Evolutionary conservation across 2,888 invertebrate species (phyloP).

Genomic region (Anarsia innoxiella): DNA sequence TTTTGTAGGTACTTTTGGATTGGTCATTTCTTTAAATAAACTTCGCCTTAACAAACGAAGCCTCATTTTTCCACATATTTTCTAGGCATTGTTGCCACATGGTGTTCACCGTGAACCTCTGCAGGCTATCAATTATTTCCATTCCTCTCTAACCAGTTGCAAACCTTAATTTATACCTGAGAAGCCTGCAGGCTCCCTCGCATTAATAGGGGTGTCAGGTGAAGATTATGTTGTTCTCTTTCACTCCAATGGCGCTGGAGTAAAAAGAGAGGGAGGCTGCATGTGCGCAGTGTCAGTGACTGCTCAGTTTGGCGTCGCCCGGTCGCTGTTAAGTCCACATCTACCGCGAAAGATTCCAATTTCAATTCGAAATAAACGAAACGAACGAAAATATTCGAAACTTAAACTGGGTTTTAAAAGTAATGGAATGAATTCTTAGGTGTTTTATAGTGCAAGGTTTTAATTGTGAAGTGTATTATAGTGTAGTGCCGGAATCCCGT

Average conservation of each 20-base stretch:
- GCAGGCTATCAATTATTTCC: slow-evolving; percentile 35
- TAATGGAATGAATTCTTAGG: slow-evolving; percentile 23
- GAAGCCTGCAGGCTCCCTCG: slow-evolving; percentile 30
- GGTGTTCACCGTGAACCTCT: slow-evolving; percentile 50
- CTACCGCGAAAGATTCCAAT: slow-evolving; percentile 19
- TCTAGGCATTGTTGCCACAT: slow-evolving; percentile 47
- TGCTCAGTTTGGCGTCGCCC: slow-evolving; percentile 50
- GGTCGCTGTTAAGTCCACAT: slow-evolving; percentile 34
- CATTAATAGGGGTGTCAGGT: too few species aligned
- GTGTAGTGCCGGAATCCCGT: slow-evolving; percentile 50
- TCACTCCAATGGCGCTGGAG: slow-evolving; percentile 15
- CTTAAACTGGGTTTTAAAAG: slow-evolving; percentile 32
- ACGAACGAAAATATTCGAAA: slow-evolving; percentile 52
- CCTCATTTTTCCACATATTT: slow-evolving; percentile 61
- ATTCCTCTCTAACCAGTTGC: slow-evolving; percentile 31
- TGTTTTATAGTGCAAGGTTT: slow-evolving; percentile 29
- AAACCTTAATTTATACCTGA: slow-evolving; percentile 34
- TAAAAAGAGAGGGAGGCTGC: slow-evolving; percentile 41
- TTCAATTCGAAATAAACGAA: slow-evolving; percentile 26
- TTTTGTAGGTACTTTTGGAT: too few species aligned
- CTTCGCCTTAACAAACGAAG: slow-evolving; percentile 55
- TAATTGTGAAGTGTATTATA: slow-evolving; percentile 16
- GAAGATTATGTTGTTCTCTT: slow-evolving; percentile 39
- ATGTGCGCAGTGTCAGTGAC: slow-evolving; percentile 70
- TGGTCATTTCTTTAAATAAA: too few species aligned